Conservation (phyloP, 2,888 invertebrate genomes). For the Vandiemenella viatica region DNA sequence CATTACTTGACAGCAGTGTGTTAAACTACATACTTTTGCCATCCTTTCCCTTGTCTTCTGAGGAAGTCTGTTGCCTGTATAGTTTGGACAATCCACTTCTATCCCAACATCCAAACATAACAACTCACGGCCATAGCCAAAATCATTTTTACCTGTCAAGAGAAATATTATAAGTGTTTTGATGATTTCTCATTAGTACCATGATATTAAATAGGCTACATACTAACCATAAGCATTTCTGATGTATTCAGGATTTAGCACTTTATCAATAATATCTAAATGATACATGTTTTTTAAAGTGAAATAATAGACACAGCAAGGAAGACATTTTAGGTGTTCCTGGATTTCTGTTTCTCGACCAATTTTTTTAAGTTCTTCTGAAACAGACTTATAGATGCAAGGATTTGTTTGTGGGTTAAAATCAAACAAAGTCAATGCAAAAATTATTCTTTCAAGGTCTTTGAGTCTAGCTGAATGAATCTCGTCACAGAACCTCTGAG, state of each 20-base stretch:
- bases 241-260: conserved; percentile 42
- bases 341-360: conserved; percentile 39
- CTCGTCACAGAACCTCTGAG: conserved; percentile 34
- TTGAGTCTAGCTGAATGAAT: conserved; percentile 43
- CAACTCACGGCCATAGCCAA: conserved; percentile 37
- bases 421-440: conserved; percentile 46
- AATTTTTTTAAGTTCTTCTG: conserved; percentile 36
- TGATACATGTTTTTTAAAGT: conserved; percentile 40
- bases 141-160: conserved; percentile 2
- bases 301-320: conserved; percentile 44
- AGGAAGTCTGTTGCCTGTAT: conserved; percentile 38
- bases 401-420: conserved; percentile 33
- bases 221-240: conserved; percentile 33
- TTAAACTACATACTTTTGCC: conserved; percentile 32
- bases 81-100: conserved; percentile 42
- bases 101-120: conserved; percentile 44
- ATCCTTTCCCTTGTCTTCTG: conserved; percentile 33
- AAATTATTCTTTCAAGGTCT: conserved; percentile 55
- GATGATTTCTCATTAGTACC: background rate
- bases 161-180: conserved; percentile 7
- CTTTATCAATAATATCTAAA: conserved; percentile 39
- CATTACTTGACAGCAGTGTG: too few relatives aligned
- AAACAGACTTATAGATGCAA: conserved; percentile 31
- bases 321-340: conserved; percentile 41
- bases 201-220: conserved; percentile 12